Percentiles rank a stretch among this genome's conserved stretches.
phyloP scores from a whole-genome alignment of 2,888 invertebrate species.

The Philopedon plagiatum region DNA sequence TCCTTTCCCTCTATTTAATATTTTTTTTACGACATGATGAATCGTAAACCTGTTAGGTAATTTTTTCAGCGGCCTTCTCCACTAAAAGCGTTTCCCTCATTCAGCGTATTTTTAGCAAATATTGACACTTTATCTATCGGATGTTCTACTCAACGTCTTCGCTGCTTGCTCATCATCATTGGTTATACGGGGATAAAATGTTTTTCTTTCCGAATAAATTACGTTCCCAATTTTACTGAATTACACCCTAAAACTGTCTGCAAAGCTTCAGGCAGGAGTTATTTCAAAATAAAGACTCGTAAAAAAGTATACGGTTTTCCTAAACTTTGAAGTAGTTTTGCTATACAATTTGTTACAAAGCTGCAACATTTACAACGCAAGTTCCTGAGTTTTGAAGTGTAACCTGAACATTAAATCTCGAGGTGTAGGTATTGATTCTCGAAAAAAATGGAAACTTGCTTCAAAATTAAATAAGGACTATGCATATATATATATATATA shows the following conservation, averaged over 20 bases:
- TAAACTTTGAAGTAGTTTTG: conserved; percentile 39
- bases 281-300: conserved; percentile 46
- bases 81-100: conserved; percentile 46
- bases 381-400: not conserved
- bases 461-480: too few relatives aligned
- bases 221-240: conserved; percentile 44
- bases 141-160: conserved; percentile 38
- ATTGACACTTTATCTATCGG: conserved; percentile 61
- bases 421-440: not conserved
- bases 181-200: conserved; percentile 47
- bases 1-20: not conserved
- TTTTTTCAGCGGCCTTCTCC: conserved; percentile 9
- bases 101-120: conserved; percentile 62
- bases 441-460: too few relatives aligned
- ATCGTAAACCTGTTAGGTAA: not conserved
- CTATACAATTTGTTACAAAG: conserved; percentile 32
- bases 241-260: conserved; percentile 41
- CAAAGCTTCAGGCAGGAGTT: conserved; percentile 33
- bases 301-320: conserved; percentile 46
- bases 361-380: not conserved
- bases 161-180: conserved; percentile 45
- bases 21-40: not conserved
- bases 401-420: not conserved
- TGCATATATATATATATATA: conserved; percentile 12
- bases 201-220: conserved; percentile 43